phyloP scores from a whole-genome alignment of 2,113 vertebrate species.

The Psilopogon haemacephalus region DNA sequence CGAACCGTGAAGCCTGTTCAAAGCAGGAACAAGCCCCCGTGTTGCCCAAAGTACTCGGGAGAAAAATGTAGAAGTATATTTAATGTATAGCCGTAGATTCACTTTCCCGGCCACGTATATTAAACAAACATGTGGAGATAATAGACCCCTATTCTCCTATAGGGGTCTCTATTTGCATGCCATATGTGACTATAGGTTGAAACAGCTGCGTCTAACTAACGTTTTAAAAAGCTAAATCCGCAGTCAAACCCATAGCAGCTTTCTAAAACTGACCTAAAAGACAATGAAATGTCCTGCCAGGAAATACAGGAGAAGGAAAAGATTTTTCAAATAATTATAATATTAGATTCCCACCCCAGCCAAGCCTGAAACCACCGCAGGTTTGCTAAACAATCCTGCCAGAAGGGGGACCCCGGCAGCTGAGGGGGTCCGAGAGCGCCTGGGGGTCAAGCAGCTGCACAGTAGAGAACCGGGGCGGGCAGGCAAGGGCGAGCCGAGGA shows the following conservation, averaged over 20 bases:
- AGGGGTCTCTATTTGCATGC: conserved; percentile 51
- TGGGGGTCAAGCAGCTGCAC: background rate
- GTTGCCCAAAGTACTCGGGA: background rate
- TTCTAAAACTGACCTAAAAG: background rate
- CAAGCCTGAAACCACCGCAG: background rate
- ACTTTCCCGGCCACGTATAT: background rate
- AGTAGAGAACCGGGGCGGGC: background rate
- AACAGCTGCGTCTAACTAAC: background rate
- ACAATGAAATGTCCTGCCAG: background rate
- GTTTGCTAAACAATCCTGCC: background rate
- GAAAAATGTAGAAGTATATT: background rate
- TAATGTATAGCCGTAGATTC: background rate
- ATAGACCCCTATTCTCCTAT: conserved; percentile 33
- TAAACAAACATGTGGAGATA: conserved; percentile 7
- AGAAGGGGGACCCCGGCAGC: background rate
- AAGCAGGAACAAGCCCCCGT: background rate
- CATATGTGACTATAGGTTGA: conserved; percentile 1
- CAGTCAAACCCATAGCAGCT: background rate
- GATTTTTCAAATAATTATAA: background rate
- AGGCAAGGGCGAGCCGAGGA: background rate
- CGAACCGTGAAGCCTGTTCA: background rate
- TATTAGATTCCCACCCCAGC: too few species aligned
- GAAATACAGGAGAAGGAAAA: background rate
- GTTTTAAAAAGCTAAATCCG: background rate
- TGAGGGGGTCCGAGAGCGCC: background rate